These are phyloP conservation scores for Typhlomys cinereus DNA, from an alignment of 2,113 vertebrate genomes.

Conservation along the genomic window DNA sequence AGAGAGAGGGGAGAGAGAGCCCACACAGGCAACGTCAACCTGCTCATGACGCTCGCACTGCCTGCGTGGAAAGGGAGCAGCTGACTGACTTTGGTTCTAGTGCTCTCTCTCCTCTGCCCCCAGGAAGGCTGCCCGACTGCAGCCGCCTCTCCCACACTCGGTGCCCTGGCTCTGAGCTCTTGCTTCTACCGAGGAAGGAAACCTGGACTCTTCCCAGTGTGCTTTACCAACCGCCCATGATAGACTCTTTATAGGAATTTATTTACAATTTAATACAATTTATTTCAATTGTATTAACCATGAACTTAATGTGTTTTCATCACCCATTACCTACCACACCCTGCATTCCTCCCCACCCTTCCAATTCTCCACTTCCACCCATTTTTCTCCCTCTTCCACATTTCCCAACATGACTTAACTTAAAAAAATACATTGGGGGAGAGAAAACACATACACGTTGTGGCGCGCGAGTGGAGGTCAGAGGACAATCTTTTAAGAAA, in stretches of 20 bases:
- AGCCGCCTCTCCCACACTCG: not conserved
- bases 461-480: too few species aligned
- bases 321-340: too few species aligned
- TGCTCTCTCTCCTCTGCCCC: not conserved
- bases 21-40: not conserved
- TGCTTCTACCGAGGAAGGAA: not conserved
- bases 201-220: not conserved
- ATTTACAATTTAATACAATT: not conserved
- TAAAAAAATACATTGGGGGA: too few species aligned
- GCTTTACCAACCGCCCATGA: not conserved
- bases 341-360: too few species aligned
- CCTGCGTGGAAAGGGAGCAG: not conserved
- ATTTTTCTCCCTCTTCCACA: too few species aligned
- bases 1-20: not conserved
- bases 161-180: not conserved
- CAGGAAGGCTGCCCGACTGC: not conserved
- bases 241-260: not conserved
- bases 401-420: too few species aligned
- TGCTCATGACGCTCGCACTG: not conserved
- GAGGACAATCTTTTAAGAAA: too few species aligned
- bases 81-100: not conserved
- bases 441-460: too few species aligned
- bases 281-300: too few species aligned
- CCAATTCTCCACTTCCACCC: too few species aligned
- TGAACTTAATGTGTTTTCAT: too few species aligned